Conservation (phyloP, 1,140 invertebrate species). For the Hylyphantes graminicola region DNA sequence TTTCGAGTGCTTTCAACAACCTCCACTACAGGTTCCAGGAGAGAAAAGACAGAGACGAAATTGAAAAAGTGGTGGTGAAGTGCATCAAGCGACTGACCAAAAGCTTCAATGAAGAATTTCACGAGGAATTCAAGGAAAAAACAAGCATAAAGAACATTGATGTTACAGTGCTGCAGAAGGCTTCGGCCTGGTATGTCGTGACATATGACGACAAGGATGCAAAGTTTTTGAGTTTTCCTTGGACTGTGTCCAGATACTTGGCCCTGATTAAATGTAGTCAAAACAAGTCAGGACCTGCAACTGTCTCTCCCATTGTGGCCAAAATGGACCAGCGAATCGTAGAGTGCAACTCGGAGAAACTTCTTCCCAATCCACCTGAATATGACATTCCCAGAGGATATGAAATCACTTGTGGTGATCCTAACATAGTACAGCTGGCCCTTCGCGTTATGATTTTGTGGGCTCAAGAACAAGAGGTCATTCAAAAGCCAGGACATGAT, state of each 20-base stretch:
- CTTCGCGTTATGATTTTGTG: conserved; percentile 31
- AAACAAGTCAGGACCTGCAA: not conserved
- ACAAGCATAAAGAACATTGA: not conserved
- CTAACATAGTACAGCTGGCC: not conserved
- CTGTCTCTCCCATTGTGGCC: conserved; percentile 9
- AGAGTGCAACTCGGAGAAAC: not conserved
- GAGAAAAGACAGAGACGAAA: conserved; percentile 41
- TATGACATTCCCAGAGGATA: not conserved
- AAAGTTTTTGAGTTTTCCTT: conserved; percentile 53
- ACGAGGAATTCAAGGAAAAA: conserved; percentile 29
- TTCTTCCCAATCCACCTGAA: not conserved
- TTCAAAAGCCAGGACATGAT: not conserved
- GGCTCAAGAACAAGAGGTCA: conserved; percentile 28
- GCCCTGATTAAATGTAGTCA: conserved; percentile 29
- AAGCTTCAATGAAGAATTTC: conserved; percentile 45
- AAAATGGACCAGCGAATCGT: conserved; percentile 36
- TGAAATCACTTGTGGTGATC: conserved; percentile 8
- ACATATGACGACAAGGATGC: conserved; percentile 26
- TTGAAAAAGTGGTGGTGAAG: conserved; percentile 40
- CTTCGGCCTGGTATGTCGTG: conserved; percentile 56
- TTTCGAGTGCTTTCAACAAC: conserved; percentile 39
- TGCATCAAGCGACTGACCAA: conserved; percentile 28
- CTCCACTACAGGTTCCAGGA: conserved; percentile 42
- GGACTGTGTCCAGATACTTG: conserved; percentile 44
- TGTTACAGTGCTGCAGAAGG: conserved; percentile 34